Conservation (phyloP, 2,113 vertebrate genomes). For the Vulpes ferrilata region DNA sequence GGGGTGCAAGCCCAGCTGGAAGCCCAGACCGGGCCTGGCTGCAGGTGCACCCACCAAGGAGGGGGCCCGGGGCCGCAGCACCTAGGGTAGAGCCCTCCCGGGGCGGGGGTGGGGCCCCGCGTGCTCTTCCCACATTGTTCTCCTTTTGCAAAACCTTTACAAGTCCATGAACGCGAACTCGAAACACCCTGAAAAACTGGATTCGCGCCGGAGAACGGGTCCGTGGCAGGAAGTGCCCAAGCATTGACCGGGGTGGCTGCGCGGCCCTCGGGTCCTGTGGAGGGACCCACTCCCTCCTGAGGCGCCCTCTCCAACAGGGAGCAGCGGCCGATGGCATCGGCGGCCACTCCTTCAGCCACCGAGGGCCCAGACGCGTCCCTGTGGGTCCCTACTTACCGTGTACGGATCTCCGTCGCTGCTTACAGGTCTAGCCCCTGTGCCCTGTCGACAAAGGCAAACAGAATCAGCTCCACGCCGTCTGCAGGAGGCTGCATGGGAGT, state of each 20-base stretch:
- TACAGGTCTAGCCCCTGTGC: background rate
- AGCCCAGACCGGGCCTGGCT: background rate
- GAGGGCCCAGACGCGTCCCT: too few relatives aligned
- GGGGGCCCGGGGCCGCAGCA: too few relatives aligned
- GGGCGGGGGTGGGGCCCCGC: too few relatives aligned
- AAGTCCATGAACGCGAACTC: background rate
- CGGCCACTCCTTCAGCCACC: too few relatives aligned
- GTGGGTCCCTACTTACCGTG: background rate
- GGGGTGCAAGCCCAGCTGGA: background rate
- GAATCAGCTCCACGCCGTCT: background rate
- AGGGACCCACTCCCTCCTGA: too few relatives aligned
- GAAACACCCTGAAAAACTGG: background rate
- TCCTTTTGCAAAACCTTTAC: background rate
- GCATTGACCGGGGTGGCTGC: background rate
- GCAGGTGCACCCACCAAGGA: background rate
- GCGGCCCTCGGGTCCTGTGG: too few relatives aligned
- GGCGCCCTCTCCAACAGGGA: too few relatives aligned
- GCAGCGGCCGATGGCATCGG: too few relatives aligned
- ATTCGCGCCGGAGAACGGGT: background rate
- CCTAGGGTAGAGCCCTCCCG: background rate
- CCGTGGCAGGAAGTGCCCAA: background rate
- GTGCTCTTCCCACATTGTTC: background rate
- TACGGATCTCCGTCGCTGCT: background rate
- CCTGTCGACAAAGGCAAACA: background rate
- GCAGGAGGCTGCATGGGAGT: background rate